Evolutionary conservation across 2,113 vertebrate genomes (phyloP).

Genomic region (Polypterus senegalus): DNA sequence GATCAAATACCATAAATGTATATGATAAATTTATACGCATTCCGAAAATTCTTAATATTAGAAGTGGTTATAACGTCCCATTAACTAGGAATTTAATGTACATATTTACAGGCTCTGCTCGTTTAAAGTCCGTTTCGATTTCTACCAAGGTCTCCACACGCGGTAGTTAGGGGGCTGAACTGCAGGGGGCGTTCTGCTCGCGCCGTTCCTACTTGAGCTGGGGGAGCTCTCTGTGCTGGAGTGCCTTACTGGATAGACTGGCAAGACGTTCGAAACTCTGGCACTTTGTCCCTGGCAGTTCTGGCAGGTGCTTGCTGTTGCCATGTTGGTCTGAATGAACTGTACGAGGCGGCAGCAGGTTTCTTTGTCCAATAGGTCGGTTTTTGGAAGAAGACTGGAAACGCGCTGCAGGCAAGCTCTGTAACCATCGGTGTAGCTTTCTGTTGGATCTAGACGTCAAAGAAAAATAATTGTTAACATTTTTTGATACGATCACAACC

Average conservation of each 20-base stretch:
- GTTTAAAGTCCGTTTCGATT: background rate
- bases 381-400: slow-evolving; percentile 47
- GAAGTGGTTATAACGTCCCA: no score
- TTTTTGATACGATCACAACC: no score
- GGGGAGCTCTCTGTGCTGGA: slow-evolving; percentile 21
- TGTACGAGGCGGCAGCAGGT: slow-evolving; percentile 46
- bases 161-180: slow-evolving; percentile 12
- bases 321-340: slow-evolving; percentile 43
- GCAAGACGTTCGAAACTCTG: slow-evolving; percentile 37
- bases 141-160: slow-evolving; percentile 73
- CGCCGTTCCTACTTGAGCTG: background rate
- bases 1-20: no score
- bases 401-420: slow-evolving; percentile 61
- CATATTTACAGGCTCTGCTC: no score
- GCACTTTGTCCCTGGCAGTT: slow-evolving; percentile 32
- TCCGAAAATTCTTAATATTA: no score
- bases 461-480: background rate
- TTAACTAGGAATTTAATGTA: no score
- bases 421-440: slow-evolving; percentile 63
- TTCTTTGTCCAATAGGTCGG: slow-evolving; percentile 37
- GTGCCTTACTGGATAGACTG: slow-evolving; percentile 31
- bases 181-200: slow-evolving; percentile 6
- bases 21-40: no score
- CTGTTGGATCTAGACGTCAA: slow-evolving; percentile 32
- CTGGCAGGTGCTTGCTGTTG: slow-evolving; percentile 14